Evolutionary conservation across 2,888 invertebrate species (phyloP).

Genomic region (Antitype chi): DNA sequence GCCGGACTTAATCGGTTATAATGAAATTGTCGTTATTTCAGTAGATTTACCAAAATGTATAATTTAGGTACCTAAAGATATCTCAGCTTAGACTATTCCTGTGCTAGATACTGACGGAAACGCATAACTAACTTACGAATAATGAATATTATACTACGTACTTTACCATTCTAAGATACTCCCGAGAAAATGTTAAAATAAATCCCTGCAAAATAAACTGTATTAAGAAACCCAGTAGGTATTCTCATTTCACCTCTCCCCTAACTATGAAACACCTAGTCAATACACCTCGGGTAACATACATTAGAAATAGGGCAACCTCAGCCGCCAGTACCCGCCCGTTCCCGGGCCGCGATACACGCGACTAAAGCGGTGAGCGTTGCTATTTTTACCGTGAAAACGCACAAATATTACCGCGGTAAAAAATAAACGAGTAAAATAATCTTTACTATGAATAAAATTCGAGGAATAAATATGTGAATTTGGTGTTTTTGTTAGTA

Average conservation of each 20-base stretch:
- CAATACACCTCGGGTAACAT: constrained; percentile 40
- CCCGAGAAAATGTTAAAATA: not conserved
- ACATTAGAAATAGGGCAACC: constrained; percentile 52
- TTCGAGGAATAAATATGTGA: constrained; percentile 33
- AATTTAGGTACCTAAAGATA: not conserved
- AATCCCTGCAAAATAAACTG: too few species aligned
- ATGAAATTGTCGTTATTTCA: not conserved
- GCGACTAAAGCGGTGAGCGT: constrained; percentile 36
- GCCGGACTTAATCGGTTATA: too few species aligned
- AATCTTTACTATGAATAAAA: constrained; percentile 67
- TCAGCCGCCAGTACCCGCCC: constrained; percentile 81
- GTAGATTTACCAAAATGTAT: not conserved
- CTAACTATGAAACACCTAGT: constrained; percentile 28
- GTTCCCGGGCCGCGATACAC: constrained; percentile 75
- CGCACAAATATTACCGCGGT: constrained; percentile 60
- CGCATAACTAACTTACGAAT: not conserved
- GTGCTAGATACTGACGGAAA: not conserved
- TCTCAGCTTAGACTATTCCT: not conserved
- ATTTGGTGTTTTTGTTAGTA: constrained; percentile 18
- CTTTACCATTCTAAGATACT: not conserved
- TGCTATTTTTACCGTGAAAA: constrained; percentile 49
- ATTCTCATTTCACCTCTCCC: not conserved
- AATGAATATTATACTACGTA: not conserved
- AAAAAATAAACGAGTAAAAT: constrained; percentile 41
- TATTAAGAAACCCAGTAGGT: not conserved